Evolutionary conservation across 2,113 vertebrate species (phyloP), one percentile per base, ranked within the genome.

Genomic region (Urocynchramus pylzowi): DNA sequence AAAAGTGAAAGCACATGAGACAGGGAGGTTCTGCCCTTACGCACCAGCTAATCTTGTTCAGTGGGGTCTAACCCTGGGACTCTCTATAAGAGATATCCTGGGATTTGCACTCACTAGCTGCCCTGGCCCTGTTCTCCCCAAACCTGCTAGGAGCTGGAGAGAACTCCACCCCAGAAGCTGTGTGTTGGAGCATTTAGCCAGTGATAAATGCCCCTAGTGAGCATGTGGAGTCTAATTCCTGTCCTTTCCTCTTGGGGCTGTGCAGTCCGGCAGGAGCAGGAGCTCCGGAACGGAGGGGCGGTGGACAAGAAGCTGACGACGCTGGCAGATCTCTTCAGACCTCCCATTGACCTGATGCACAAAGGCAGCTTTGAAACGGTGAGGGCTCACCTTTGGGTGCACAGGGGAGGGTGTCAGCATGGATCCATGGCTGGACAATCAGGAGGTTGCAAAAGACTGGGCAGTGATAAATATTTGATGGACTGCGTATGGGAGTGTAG

Each of bases 321-420:
- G 11, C 97, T 99, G 95, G 99, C 99, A 76, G 99, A 99, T 96
- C 98, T 99, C 44, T 99, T 99, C 97, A 98, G 99, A 86, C 99
- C 99, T 71, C 99, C 99, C 82, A 99, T 99, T 92, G 99, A 99
- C 94, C 98, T 99, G 96, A 99, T 99, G 99, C 99, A 99, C 98
- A 99, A 99, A 98, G 99, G 99, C 97, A 99, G 99, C 98, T 99
- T 99, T 98, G 99, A 99, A 98, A 99, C 99, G 91, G 99, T 99
- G 97, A 98, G 98, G 94, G 86, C 31, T 44, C 89, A 30, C 35
- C 5, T 30, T 53, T 30, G 42, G 33, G 8, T 45, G 83, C 37
- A 68, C 3, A 67, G 37, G 71, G 61, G 44, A 68, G 27, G 37
- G 10, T 9, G 16, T 19, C 67, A 47, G 52, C 44, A 1, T 45